phyloP scores from a whole-genome alignment of 2,797 vertebrate genomes.

The Diceros bicornis region DNA sequence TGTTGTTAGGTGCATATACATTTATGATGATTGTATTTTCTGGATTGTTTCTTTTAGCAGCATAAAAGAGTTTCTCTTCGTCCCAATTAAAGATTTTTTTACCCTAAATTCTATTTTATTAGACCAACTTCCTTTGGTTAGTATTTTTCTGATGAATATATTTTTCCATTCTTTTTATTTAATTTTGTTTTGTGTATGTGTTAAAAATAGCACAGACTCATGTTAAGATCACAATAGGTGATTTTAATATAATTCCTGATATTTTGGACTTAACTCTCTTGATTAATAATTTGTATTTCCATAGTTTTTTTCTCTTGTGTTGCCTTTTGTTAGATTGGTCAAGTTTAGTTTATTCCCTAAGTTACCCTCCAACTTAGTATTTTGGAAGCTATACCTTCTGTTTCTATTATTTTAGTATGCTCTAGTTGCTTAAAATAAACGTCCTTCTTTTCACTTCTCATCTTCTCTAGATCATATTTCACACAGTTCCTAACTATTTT shows the following conservation, averaged over 20 bases:
- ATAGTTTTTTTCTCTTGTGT: neutral
- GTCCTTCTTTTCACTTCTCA: neutral
- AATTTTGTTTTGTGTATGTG: constrained; percentile 34
- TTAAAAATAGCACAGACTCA: constrained; percentile 35
- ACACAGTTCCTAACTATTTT: neutral
- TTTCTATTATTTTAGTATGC: constrained; percentile 42
- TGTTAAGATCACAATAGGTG: neutral
- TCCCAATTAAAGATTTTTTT: constrained; percentile 1
- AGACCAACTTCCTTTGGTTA: neutral
- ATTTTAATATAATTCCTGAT: constrained; percentile 24
- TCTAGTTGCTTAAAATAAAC: constrained; percentile 54
- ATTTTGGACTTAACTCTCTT: constrained; percentile 50
- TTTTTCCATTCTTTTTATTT: constrained; percentile 10
- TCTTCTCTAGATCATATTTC: constrained; percentile 47
- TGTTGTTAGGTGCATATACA: constrained; percentile 38
- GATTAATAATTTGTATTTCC: constrained; percentile 13
- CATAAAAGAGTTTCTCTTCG: constrained; percentile 7
- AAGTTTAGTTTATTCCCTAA: constrained; percentile 46
- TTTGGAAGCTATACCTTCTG: neutral
- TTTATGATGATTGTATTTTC: constrained; percentile 43
- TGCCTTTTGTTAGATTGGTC: constrained; percentile 1
- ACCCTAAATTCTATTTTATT: constrained; percentile 57
- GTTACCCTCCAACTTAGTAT: neutral
- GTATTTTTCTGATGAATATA: constrained; percentile 22
- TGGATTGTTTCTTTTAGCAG: neutral